Evolutionary conservation across 2,113 vertebrate genomes (phyloP), one percentile per base, ranked within the genome.

Genomic region (Carettochelys insculpta): DNA sequence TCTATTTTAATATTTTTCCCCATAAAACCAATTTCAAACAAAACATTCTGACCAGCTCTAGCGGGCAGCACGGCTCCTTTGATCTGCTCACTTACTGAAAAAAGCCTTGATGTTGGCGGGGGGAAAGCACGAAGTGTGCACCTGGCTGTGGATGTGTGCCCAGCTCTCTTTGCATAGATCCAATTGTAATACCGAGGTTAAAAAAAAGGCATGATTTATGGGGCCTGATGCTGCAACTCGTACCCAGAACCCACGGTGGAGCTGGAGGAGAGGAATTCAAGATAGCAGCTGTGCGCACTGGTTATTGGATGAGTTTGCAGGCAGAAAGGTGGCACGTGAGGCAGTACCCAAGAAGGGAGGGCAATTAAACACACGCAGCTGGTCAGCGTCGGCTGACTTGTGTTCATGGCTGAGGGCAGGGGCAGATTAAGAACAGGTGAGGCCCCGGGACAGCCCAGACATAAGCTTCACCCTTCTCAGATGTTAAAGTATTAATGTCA

Each of bases 151-250:
- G 29, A 24, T 34, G 48, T 5, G 38, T 0, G 17, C 22, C 7
- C 0, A 1, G 47, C 11, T 0, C 0, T 29, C n/a, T 45, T 34
- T 34, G 1, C 2, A 3, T 7, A 12, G 45, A 43, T 43, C 48
- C 47, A 43, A 48, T 6, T 25, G 34, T 22, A 81, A 52, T 45
- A 14, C 5, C 25, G 9, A 12, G 22, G 5, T 19, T 24, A 8
- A 20, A 29, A 13, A 25, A n/a, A n/a, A n/a, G n/a, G n/a, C 43
- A 17, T 79, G 34, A 25, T 25, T 71, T 38, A 71, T 38, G n/a
- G 50, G 17, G 48, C 20, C n/a, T 51, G 43, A 22, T 43, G 17
- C 24, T 34, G 2, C 34, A 38, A 11, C 27, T 12, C 50, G 75
- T 76, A 38, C 31, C 22, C 16, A 31, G 52, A n/a, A 25, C 41